Evolutionary conservation across 2,113 vertebrate species (phyloP), one percentile per base, ranked within the genome.

Genomic region (Proteles cristata): DNA sequence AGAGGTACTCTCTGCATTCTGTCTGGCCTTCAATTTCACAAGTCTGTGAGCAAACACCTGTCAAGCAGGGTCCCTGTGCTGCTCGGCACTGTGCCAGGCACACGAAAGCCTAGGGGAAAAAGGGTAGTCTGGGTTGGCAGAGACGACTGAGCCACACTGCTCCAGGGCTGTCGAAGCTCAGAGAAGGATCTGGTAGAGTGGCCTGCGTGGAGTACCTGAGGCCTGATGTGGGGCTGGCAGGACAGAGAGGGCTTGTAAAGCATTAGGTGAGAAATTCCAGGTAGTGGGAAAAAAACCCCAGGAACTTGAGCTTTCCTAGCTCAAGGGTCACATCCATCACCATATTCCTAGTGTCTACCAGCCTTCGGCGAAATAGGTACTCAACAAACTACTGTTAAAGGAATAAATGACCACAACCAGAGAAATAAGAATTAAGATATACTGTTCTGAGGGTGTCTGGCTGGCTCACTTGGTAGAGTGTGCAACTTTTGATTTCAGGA

Each of bases 121-220:
- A 10, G 71, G 35, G 19, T 1, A 2, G 74, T 71, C 65, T 23
- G 35, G 66, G 81, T 28, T 55, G 28, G 89, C 81, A 85, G 39
- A 58, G 14, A 63, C 2, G 39, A 68, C 82, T 9, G 4, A 28
- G 77, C 48, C 90, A 63, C 21, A 25, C 11, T 10, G 95, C 71
- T 50, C 53, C 31, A n/a, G 28, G 0, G 0, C 9, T 16, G 2
- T 1, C 0, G 6, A 35, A 61, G 25, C 25, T n/a, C 53, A 10
- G 80, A 85, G 73, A n/a, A 45, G 28, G 23, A 11, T 4, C 48
- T 26, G n/a, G 68, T 4, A 45, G 35, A 61, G n/a, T 10, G 65
- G 53, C 66, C 79, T 50, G 12, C 10, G 6, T 21, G 43, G 16
- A 15, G 14, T 0, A 53, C 65, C 43, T 19, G 74, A 86, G 53